These are phyloP conservation scores for Hirtodrosophila alboralis DNA, from an alignment of 2,888 invertebrate species.

Conservation along the genomic window DNA sequence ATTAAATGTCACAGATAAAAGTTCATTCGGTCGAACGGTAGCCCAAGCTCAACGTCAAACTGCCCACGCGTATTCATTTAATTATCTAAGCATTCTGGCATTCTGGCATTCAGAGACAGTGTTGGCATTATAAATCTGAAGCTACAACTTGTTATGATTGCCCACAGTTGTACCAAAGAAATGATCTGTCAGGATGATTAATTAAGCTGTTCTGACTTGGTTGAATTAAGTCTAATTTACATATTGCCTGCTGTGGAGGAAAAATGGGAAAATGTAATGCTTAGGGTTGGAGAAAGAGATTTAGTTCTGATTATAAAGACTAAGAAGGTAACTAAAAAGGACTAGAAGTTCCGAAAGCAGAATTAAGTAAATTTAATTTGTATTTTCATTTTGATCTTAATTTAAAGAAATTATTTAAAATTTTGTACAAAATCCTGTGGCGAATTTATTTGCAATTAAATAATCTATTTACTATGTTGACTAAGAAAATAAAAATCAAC, in stretches of 20 bases:
- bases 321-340: too few species aligned
- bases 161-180: slow-evolving; percentile 34
- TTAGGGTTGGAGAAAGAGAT: too few species aligned
- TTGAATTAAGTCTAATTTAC: not conserved
- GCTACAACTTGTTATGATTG: slow-evolving; percentile 62
- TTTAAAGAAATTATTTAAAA: too few species aligned
- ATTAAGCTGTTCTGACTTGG: slow-evolving; percentile 9
- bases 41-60: slow-evolving; percentile 48
- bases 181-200: slow-evolving; percentile 23
- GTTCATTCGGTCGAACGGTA: slow-evolving; percentile 64
- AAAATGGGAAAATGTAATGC: too few species aligned
- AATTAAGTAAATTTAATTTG: too few species aligned
- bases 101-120: slow-evolving; percentile 19
- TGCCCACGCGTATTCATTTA: slow-evolving; percentile 53
- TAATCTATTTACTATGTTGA: too few species aligned
- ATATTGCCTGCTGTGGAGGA: too few species aligned
- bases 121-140: slow-evolving; percentile 57
- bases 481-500: too few species aligned
- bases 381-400: too few species aligned
- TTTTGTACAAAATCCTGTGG: too few species aligned
- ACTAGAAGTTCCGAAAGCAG: too few species aligned
- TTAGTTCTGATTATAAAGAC: not conserved
- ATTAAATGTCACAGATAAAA: slow-evolving; percentile 78
- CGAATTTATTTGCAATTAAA: too few species aligned
- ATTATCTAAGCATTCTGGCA: slow-evolving; percentile 25